Evolutionary conservation across 1,140 invertebrate genomes (phyloP).

Genomic region (Polyergus mexicanus): DNA sequence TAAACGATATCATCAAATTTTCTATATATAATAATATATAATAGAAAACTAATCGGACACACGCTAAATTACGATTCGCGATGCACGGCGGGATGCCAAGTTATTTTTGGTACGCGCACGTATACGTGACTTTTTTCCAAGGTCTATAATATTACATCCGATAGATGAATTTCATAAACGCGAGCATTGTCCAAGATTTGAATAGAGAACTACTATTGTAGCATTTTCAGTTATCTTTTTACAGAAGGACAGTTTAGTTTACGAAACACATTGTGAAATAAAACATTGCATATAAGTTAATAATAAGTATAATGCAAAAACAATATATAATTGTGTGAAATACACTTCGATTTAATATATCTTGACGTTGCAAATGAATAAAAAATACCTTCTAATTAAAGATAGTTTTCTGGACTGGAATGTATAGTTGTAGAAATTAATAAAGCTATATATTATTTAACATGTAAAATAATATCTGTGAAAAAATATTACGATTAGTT

Average conservation of each 20-base stretch:
- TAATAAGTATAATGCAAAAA: background rate
- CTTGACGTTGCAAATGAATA: background rate
- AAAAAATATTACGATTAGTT: background rate
- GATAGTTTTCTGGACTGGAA: background rate
- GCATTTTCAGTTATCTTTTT: background rate
- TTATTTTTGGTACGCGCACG: conserved; percentile 72
- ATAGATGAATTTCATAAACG: conserved; percentile 57
- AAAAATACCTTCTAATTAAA: background rate
- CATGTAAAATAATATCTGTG: background rate
- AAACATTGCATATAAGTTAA: conserved; percentile 14
- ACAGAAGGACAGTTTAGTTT: background rate
- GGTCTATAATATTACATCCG: conserved; percentile 64
- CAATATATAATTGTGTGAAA: background rate
- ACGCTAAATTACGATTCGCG: conserved; percentile 56
- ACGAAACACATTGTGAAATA: background rate
- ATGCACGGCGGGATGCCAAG: conserved; percentile 69
- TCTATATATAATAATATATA: conserved; percentile 12
- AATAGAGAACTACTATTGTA: background rate
- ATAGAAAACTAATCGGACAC: conserved; percentile 63
- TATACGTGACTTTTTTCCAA: conserved; percentile 70
- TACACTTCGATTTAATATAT: background rate
- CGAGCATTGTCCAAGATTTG: conserved; percentile 19
- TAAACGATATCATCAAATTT: background rate
- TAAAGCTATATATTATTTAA: background rate
- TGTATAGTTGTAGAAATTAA: background rate